Evolutionary conservation across 2,113 vertebrate genomes (phyloP).

Genomic region (Myxocyprinus asiaticus): DNA sequence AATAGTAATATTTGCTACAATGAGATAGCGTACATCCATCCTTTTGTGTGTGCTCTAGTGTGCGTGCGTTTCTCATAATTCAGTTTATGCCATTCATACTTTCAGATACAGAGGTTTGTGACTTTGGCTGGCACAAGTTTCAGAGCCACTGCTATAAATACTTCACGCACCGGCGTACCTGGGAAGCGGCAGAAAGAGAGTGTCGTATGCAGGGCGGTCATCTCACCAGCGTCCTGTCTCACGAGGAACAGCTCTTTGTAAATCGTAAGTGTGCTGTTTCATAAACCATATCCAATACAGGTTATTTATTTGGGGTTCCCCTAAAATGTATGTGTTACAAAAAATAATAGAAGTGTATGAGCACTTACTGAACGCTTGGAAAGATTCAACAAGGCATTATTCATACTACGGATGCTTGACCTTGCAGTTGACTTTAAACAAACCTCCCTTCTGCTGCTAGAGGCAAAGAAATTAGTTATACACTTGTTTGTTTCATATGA

Average conservation of each 20-base stretch:
- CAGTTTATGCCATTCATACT: neutral
- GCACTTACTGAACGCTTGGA: too few relatives aligned
- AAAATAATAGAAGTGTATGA: too few relatives aligned
- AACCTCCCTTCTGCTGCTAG: neutral
- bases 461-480: neutral
- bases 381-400: neutral
- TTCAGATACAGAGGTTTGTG: slow-evolving; percentile 87
- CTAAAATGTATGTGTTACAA: too few relatives aligned
- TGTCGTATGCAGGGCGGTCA: slow-evolving; percentile 92
- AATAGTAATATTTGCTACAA: too few relatives aligned
- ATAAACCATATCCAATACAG: too few relatives aligned
- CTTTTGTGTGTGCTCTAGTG: too few relatives aligned
- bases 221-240: slow-evolving; percentile 87
- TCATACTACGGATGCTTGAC: neutral
- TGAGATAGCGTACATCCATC: neutral
- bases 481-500: too few relatives aligned
- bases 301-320: too few relatives aligned
- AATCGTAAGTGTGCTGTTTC: slow-evolving; percentile 80
- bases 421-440: neutral
- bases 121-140: slow-evolving; percentile 93
- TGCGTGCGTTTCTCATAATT: too few relatives aligned
- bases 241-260: slow-evolving; percentile 88
- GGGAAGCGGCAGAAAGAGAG: slow-evolving; percentile 91
- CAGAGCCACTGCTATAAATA: slow-evolving; percentile 96
- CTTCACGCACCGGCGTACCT: slow-evolving; percentile 87